Percentiles rank a stretch among this genome's conserved stretches.
These are phyloP conservation scores for Passerculus sandwichensis DNA, from an alignment of 2,797 vertebrate genomes.

Conservation along the genomic window DNA sequence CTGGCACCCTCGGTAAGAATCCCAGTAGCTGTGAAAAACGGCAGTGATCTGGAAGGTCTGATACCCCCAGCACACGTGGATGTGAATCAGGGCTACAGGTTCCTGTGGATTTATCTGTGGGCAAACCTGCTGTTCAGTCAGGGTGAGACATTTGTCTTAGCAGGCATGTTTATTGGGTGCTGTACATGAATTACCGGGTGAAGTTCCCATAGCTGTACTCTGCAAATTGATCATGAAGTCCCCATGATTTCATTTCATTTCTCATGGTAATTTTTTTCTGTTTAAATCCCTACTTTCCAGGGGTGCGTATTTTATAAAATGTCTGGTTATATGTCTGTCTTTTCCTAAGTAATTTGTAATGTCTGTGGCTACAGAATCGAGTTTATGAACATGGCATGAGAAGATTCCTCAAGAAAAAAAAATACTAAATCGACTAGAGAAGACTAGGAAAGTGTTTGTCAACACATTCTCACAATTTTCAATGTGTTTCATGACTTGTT, in stretches of 20 bases:
- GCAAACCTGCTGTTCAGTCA: not conserved
- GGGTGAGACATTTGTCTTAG: not conserved
- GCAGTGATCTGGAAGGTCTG: not conserved
- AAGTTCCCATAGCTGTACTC: not conserved
- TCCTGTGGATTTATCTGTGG: not conserved
- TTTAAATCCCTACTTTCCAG: not conserved
- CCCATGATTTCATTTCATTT: not conserved
- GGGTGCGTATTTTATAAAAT: not conserved
- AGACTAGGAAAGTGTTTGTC: not conserved
- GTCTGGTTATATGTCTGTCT: not conserved
- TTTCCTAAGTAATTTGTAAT: not conserved
- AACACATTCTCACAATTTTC: not conserved
- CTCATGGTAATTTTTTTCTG: not conserved
- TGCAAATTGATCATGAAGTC: not conserved
- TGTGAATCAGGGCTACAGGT: not conserved
- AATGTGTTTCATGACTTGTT: accelerated
- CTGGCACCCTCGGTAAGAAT: not conserved
- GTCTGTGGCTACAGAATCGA: not conserved
- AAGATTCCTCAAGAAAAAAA: not conserved
- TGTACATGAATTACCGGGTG: constrained; percentile 12
- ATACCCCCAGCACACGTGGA: not conserved
- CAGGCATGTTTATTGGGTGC: constrained; percentile 28
- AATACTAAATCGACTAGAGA: not conserved
- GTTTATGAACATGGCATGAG: not conserved
- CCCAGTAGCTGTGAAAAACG: not conserved